Evolutionary conservation across 2,113 vertebrate genomes (phyloP).

Genomic region (Varanus komodoensis): DNA sequence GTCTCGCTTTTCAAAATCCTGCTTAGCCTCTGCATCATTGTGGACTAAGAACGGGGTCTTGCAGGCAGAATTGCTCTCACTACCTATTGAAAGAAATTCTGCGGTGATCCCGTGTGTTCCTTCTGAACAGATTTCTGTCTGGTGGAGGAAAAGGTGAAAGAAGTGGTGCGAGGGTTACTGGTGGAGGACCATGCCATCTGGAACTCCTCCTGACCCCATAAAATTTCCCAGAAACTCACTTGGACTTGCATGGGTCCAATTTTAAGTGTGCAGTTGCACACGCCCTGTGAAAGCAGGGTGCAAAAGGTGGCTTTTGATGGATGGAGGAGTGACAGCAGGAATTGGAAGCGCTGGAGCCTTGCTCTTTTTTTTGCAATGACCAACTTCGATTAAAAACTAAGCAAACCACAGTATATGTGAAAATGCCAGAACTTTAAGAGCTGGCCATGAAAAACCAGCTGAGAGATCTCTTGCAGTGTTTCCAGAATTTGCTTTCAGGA

Average conservation of each 20-base stretch:
- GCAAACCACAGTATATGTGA: background rate
- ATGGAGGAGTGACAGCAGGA: background rate
- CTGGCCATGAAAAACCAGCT: background rate
- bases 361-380: background rate
- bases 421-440: background rate
- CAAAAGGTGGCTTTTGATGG: background rate
- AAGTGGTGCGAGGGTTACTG: too few relatives aligned
- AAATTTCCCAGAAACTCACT: too few relatives aligned
- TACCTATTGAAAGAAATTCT: too few relatives aligned
- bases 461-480: background rate
- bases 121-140: too few relatives aligned
- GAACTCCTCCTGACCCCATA: too few relatives aligned
- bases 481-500: background rate
- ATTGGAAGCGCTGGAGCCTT: background rate
- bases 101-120: too few relatives aligned
- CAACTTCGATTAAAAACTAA: background rate
- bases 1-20: background rate
- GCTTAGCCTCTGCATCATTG: background rate
- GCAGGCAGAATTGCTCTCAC: too few relatives aligned
- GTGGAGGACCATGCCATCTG: too few relatives aligned
- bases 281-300: background rate
- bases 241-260: background rate
- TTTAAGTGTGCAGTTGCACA: background rate
- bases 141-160: too few relatives aligned
- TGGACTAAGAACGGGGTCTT: too few relatives aligned